Evolutionary conservation across 2,888 invertebrate species (phyloP).

Genomic region (Lucinisca nassula): DNA sequence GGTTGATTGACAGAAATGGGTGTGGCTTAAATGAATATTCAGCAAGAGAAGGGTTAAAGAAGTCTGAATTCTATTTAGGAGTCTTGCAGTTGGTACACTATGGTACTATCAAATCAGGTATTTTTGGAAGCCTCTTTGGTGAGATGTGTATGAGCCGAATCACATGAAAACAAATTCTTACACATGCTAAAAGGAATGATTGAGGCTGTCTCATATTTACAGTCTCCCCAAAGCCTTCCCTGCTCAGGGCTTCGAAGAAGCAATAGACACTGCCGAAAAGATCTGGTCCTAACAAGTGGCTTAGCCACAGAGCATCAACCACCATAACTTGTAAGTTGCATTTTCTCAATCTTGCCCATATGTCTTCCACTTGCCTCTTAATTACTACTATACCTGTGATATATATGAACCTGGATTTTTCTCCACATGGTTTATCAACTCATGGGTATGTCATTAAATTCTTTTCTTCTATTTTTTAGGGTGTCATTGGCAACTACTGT

Average conservation of each 20-base stretch:
- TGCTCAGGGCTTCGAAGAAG: too few species aligned
- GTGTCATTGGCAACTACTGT: neutral
- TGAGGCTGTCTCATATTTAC: too few species aligned
- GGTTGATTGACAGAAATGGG: too few species aligned
- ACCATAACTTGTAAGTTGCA: too few species aligned
- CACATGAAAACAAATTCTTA: neutral
- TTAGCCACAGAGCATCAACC: too few species aligned
- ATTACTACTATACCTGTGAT: neutral
- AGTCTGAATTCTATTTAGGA: neutral
- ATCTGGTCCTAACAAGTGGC: too few species aligned
- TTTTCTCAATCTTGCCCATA: too few species aligned
- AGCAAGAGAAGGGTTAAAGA: too few species aligned
- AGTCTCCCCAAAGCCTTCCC: too few species aligned
- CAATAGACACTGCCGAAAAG: too few species aligned
- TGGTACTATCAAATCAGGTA: neutral
- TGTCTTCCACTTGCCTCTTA: neutral
- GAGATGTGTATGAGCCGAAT: neutral
- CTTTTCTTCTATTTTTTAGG: neutral
- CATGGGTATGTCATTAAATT: neutral
- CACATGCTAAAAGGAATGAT: too few species aligned
- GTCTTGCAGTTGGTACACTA: neutral
- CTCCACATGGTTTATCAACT: neutral
- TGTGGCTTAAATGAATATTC: too few species aligned
- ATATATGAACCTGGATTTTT: neutral
- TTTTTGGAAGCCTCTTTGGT: neutral